A percentile compares a stretch with the other conserved stretches of the same genome.
Conservation (phyloP, 1,140 invertebrate species). For the Penaeus chinensis region DNA sequence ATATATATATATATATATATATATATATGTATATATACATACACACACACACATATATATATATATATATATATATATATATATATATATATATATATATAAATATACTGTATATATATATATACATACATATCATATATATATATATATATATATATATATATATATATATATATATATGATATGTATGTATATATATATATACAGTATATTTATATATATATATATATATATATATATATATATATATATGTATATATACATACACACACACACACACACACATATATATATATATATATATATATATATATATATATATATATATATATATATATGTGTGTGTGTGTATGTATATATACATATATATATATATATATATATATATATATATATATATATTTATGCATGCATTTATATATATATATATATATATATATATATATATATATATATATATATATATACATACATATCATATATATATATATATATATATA, state of each 20-base stretch:
- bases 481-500: no score
- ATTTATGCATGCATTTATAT: background rate
- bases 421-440: no score
- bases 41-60: background rate
- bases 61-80: constrained; percentile 7
- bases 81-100: constrained; percentile 22
- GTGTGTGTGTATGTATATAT: background rate
- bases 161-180: constrained; percentile 7
- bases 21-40: background rate
- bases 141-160: constrained; percentile 19
- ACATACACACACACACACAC: constrained; percentile 1
- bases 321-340: background rate
- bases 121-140: constrained; percentile 8
- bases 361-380: constrained; percentile 27
- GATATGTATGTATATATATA: background rate
- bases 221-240: background rate
- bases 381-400: constrained; percentile 13
- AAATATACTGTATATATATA: no score
- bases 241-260: no score
- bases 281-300: constrained; percentile 6
- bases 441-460: no score
- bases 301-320: background rate
- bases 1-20: constrained; percentile 3
- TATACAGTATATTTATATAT: no score
- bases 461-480: no score